These are phyloP conservation scores for Staurois parvus DNA, from an alignment of 2,797 vertebrate species.

Conservation along the genomic window DNA sequence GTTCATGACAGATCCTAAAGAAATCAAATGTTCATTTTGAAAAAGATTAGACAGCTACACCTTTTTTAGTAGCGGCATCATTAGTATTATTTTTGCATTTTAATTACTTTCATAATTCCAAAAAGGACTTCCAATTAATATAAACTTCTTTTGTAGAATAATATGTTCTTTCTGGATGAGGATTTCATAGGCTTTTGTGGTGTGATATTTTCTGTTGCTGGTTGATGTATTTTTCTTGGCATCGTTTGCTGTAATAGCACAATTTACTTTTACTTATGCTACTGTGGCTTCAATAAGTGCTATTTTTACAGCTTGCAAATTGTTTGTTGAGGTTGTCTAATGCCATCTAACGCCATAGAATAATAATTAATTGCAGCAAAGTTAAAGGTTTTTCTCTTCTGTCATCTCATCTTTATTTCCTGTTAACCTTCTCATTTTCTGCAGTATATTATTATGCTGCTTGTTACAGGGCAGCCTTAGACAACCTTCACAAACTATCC, in stretches of 20 bases:
- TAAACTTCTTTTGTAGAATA: background rate
- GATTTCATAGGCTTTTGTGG: background rate
- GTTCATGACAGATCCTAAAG: too few relatives aligned
- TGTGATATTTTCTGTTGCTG: background rate
- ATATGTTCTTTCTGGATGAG: background rate
- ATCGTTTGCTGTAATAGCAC: background rate
- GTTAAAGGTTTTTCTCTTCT: background rate
- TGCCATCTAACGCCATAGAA: background rate
- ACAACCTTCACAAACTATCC: background rate
- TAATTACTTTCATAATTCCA: too few relatives aligned
- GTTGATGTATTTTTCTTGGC: too few relatives aligned
- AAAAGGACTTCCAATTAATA: too few relatives aligned
- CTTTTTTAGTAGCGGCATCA: too few relatives aligned
- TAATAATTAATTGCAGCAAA: background rate
- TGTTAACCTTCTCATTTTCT: background rate
- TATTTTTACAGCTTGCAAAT: background rate
- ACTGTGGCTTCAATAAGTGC: background rate
- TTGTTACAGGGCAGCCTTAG: too few relatives aligned
- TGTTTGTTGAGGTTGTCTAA: background rate
- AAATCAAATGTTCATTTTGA: too few relatives aligned
- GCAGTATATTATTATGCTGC: background rate
- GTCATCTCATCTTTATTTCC: background rate
- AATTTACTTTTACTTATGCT: background rate
- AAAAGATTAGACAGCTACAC: too few relatives aligned
- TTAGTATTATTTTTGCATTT: too few relatives aligned